A percentile compares a stretch with the other conserved stretches of the same genome.
Evolutionary conservation across 2,888 invertebrate species (phyloP).

Genomic region (Leucophenga montana): DNA sequence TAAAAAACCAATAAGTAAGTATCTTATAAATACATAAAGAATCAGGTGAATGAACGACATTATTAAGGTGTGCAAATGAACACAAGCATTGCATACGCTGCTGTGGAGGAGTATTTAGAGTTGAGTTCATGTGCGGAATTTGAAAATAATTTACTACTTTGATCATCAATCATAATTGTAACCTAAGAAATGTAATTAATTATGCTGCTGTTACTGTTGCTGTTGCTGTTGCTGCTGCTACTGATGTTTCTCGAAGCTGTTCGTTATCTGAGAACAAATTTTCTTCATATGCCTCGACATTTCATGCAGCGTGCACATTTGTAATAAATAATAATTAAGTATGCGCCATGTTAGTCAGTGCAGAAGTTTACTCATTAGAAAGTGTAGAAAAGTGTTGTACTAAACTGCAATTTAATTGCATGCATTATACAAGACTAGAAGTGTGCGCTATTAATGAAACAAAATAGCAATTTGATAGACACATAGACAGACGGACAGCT

Average conservation of each 20-base stretch:
- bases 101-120: no score
- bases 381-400: no score
- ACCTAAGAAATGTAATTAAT: background rate
- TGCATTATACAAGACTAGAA: background rate
- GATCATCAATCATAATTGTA: no score
- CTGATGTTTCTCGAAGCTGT: no score
- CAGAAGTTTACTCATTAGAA: slow-evolving; percentile 14
- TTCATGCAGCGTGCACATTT: background rate
- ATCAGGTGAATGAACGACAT: slow-evolving; percentile 16
- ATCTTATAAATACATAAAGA: no score
- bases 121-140: background rate
- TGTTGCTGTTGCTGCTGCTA: background rate
- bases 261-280: no score
- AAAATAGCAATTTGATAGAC: no score
- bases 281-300: background rate
- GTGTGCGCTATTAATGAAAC: no score
- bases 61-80: background rate
- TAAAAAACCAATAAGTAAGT: background rate
- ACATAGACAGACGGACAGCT: no score
- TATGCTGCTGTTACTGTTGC: background rate
- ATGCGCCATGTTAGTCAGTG: background rate
- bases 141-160: background rate
- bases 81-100: no score
- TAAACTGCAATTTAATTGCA: slow-evolving; percentile 2
- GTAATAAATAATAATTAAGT: slow-evolving; percentile 18